These are phyloP conservation scores for Sebastes kiyomatsui DNA, from an alignment of 2,797 vertebrate genomes.

Conservation along the genomic window DNA sequence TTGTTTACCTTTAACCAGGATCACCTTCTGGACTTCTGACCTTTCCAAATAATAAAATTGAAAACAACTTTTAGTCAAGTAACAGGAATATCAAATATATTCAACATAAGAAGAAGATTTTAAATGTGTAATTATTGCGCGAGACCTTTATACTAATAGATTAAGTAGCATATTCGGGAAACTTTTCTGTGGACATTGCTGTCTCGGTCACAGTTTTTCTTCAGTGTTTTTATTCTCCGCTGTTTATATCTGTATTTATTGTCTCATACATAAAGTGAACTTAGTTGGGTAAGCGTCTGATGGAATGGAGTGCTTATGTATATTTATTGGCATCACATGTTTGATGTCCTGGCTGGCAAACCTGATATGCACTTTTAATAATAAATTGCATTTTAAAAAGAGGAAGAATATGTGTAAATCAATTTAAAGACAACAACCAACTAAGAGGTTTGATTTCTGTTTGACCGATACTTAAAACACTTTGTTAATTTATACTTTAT, in stretches of 20 bases:
- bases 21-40: slow-evolving; percentile 65
- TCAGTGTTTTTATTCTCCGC: slow-evolving; percentile 27
- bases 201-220: not conserved
- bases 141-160: not conserved
- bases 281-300: slow-evolving; percentile 23
- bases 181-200: not conserved
- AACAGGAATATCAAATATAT: not conserved
- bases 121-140: not conserved
- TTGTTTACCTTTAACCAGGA: slow-evolving; percentile 35
- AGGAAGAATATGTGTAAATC: not conserved
- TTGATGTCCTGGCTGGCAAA: not conserved
- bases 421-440: not conserved
- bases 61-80: not conserved
- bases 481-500: not conserved
- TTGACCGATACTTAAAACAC: not conserved
- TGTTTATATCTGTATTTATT: not conserved
- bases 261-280: not conserved
- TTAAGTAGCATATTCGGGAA: not conserved
- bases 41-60: not conserved
- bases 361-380: not conserved
- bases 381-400: not conserved
- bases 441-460: not conserved
- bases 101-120: not conserved
- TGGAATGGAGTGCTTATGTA: not conserved
- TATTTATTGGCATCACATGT: not conserved